These are phyloP conservation scores for Fulmarus glacialis DNA, from an alignment of 2,113 vertebrate species.

Conservation along the genomic window DNA sequence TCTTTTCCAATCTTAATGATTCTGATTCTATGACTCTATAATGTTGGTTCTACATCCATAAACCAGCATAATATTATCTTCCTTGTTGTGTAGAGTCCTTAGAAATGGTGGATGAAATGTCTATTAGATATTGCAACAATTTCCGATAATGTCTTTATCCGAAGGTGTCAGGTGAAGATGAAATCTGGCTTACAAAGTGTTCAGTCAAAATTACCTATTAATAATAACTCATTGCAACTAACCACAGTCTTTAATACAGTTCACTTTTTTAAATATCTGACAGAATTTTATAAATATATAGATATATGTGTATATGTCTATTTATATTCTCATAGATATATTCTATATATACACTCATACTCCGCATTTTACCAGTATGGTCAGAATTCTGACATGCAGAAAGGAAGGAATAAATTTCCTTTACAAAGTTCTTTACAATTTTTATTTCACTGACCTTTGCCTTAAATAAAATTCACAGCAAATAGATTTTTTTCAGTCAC, in stretches of 20 bases:
- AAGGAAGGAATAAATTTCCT: not conserved
- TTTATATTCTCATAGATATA: not conserved
- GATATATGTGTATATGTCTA: fast-evolving
- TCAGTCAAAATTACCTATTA: not conserved
- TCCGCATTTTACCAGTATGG: not conserved
- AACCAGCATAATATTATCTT: not conserved
- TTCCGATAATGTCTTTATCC: not conserved
- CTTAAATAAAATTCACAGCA: not conserved
- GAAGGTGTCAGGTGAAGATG: not conserved
- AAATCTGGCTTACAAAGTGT: not conserved
- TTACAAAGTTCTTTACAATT: not conserved
- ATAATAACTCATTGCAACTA: not conserved
- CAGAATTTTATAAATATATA: not conserved
- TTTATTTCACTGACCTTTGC: not conserved
- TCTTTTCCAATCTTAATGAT: no score
- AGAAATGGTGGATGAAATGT: not conserved
- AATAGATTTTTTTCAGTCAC: not conserved
- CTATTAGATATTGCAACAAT: not conserved
- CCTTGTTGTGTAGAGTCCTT: not conserved
- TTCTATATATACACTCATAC: not conserved
- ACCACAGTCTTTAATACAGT: not conserved
- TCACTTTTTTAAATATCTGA: not conserved
- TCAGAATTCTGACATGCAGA: not conserved
- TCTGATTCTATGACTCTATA: no score
- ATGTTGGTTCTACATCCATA: not conserved